Evolutionary conservation across 2,888 invertebrate species (phyloP).

Genomic region (Apomyelois bistriatella): DNA sequence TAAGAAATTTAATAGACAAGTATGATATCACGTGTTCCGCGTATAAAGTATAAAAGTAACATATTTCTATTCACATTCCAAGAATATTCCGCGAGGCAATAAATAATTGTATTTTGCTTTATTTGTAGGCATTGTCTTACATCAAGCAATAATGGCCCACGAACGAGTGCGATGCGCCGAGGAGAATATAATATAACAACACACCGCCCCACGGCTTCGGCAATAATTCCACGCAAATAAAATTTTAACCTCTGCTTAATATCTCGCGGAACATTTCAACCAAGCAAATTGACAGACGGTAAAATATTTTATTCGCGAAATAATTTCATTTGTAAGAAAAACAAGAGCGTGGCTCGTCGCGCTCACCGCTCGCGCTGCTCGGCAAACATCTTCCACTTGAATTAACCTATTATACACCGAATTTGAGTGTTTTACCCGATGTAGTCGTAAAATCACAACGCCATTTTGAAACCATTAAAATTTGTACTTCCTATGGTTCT

Average conservation of each 20-base stretch:
- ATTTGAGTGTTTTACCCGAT: conserved; percentile 45
- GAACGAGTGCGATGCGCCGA: conserved; percentile 46
- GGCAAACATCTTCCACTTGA: conserved; percentile 70
- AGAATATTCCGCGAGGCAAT: conserved; percentile 39
- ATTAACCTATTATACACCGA: conserved; percentile 72
- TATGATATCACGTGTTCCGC: too few species aligned
- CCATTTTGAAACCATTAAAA: conserved; percentile 36
- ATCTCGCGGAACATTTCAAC: conserved; percentile 62
- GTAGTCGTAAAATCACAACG: conserved; percentile 50
- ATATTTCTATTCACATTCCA: neutral
- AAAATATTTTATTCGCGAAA: conserved; percentile 77
- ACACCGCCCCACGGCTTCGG: conserved; percentile 45
- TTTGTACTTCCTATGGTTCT: conserved; percentile 20
- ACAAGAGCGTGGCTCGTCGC: conserved; percentile 44
- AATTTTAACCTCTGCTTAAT: conserved; percentile 78
- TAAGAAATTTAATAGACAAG: too few species aligned
- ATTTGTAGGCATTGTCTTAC: conserved; percentile 67
- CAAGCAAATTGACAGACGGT: conserved; percentile 76
- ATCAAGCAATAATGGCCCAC: conserved; percentile 58
- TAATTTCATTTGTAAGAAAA: conserved; percentile 78
- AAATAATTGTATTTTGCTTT: conserved; percentile 62
- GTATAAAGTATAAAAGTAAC: neutral
- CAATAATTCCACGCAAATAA: conserved; percentile 70
- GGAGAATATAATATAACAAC: conserved; percentile 50
- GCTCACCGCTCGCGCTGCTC: conserved; percentile 34